Evolutionary conservation across 2,888 invertebrate genomes (phyloP), one percentile per base, ranked within the genome.

Genomic region (Chrysopilus asiliformis): DNA sequence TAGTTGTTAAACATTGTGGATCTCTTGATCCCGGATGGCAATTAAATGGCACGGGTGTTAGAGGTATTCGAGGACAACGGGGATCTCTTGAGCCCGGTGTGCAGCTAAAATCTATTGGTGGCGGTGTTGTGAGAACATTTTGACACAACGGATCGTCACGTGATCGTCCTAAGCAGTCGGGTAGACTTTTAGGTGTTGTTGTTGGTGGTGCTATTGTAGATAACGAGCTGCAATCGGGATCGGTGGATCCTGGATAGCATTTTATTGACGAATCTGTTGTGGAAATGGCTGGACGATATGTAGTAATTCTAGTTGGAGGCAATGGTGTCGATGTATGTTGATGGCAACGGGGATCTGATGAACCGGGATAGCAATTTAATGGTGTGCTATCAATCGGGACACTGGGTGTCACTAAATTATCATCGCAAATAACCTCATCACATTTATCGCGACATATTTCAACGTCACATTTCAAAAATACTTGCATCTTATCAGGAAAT

Each of bases 381-480:
- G 40, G 17, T 32, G 28, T 22, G 5, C 18, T 7, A 4, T n/a
- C 28, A 1, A 10, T 12, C 3, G 25, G 32, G 12, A 14, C n/a
- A 7, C 25, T 26, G 6, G 25, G 25, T 1, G 26, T 31, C 3
- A 27, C 27, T 7, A 29, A 13, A 9, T 38, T 39, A 26, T 22
- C 26, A 13, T 55, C 54, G 18, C 50, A 48, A 13, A 44, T 46
- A 17, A 49, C 47, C 20, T 46, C 43, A 17, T 53, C 47, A 41
- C 58, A 59, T 10, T 47, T 43, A 2, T 52, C 56, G 26, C 51
- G 55, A 35, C 57, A 57, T 5, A 60, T 45, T 45, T 79, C 79
- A 43, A 81, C 74, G 49, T 80, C 80, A 56, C 81, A 81, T 10
- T 78, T 78, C 2, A 81, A 57, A 48, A 72, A 79, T 1, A 81